Conservation (phyloP, 2,797 vertebrate species). For the Sebastes flavidus region DNA sequence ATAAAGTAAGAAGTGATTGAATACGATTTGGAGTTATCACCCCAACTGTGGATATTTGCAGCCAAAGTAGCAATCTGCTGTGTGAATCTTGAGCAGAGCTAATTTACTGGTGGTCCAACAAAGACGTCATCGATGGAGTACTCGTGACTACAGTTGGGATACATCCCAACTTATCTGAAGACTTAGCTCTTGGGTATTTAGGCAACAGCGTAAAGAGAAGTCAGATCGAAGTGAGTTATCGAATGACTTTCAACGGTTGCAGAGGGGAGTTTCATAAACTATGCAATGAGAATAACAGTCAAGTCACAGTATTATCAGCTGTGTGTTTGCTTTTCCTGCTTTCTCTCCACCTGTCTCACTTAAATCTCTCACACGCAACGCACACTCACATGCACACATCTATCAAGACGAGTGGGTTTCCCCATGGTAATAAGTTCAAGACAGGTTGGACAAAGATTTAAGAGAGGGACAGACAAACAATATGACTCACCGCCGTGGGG, state of each 20-base stretch:
- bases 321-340: not conserved
- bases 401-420: conserved; percentile 24
- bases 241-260: not conserved
- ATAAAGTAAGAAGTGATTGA: not conserved
- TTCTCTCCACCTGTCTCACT: not conserved
- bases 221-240: conserved; percentile 5
- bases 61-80: not conserved
- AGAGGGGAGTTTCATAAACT: not conserved
- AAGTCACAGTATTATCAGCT: not conserved
- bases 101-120: not conserved
- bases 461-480: conserved; percentile 45
- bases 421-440: conserved; percentile 43
- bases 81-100: not conserved
- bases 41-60: not conserved
- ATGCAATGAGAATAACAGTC: not conserved
- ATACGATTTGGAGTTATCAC: not conserved
- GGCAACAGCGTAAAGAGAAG: not conserved
- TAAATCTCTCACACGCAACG: not conserved
- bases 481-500: conserved; percentile 60
- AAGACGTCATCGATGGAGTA: not conserved
- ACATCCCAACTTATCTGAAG: not conserved
- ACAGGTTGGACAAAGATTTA: conserved; percentile 54
- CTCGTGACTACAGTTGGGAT: not conserved
- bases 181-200: not conserved
- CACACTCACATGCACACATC: conserved; percentile 1